These are phyloP conservation scores for Ciconia maguari DNA, from an alignment of 2,113 vertebrate species.

Conservation along the genomic window DNA sequence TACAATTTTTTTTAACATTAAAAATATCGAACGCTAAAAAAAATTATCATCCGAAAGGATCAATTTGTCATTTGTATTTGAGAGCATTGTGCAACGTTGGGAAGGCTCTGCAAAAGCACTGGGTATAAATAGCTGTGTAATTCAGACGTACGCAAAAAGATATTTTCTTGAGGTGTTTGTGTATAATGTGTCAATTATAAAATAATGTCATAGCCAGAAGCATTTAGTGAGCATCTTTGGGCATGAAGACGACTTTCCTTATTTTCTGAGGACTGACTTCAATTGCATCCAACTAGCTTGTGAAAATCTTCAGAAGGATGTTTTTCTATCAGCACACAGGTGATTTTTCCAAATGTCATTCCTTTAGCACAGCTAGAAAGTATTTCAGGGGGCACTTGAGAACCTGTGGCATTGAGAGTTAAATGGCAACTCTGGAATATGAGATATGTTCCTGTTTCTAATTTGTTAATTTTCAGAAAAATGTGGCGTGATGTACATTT, in stretches of 20 bases:
- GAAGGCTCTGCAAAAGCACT: neutral
- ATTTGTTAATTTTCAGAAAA: neutral
- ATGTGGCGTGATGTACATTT: neutral
- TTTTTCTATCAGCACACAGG: conserved; percentile 11
- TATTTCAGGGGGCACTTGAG: conserved; percentile 43
- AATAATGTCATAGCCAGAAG: conserved; percentile 45
- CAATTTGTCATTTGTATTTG: conserved; percentile 14
- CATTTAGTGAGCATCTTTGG: neutral
- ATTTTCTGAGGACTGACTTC: conserved; percentile 43
- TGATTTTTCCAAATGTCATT: conserved; percentile 56
- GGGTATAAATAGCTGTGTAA: neutral
- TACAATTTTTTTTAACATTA: conserved; percentile 20
- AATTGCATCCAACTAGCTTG: neutral
- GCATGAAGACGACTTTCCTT: neutral
- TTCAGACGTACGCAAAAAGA: neutral
- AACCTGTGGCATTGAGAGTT: conserved; percentile 13
- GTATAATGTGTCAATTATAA: neutral
- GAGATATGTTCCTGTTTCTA: neutral
- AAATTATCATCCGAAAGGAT: neutral
- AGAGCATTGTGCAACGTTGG: neutral
- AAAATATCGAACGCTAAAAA: neutral
- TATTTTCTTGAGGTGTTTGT: neutral
- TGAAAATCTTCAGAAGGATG: conserved; percentile 35
- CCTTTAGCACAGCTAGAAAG: neutral
- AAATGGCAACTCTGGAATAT: conserved; percentile 26